A percentile compares a stretch with the other conserved stretches of the same genome.
phyloP scores from a whole-genome alignment of 2,797 vertebrate genomes.

The Glossophaga mutica region DNA sequence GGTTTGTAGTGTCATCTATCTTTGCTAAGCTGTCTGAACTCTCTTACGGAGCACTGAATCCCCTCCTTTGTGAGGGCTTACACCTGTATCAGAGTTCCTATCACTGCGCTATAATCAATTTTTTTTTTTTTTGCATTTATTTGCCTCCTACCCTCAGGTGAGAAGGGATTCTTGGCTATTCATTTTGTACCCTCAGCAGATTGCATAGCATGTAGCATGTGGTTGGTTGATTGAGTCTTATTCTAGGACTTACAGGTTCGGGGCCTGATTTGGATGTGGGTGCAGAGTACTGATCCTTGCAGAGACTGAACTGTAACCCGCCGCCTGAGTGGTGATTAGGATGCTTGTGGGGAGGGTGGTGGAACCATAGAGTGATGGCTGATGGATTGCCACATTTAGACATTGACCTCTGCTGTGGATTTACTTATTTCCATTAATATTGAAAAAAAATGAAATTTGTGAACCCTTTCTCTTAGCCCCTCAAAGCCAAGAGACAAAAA shows the following conservation, averaged over 20 bases:
- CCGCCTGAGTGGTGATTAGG: neutral
- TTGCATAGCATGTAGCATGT: neutral
- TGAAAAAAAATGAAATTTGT: neutral
- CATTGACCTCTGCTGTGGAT: neutral
- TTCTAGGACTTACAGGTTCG: neutral
- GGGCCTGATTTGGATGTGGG: neutral
- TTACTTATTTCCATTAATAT: neutral
- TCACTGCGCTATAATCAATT: neutral
- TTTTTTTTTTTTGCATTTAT: neutral
- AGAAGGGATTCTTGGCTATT: neutral
- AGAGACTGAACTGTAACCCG: neutral
- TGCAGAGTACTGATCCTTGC: neutral
- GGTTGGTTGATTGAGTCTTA: neutral
- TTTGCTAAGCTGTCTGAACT: neutral
- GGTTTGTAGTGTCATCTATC: neutral
- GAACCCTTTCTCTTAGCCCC: neutral
- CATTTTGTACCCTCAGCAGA: neutral
- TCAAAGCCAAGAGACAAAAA: slow-evolving; percentile 35
- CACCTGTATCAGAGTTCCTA: neutral
- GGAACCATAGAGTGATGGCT: neutral
- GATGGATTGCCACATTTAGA: neutral
- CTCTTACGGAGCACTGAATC: neutral
- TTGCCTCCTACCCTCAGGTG: neutral
- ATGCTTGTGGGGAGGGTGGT: neutral
- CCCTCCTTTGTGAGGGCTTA: neutral